A percentile compares a stretch with the other conserved stretches of the same genome.
Evolutionary conservation across 1,140 invertebrate genomes (phyloP).

Genomic region (Drosophila arawakana): DNA sequence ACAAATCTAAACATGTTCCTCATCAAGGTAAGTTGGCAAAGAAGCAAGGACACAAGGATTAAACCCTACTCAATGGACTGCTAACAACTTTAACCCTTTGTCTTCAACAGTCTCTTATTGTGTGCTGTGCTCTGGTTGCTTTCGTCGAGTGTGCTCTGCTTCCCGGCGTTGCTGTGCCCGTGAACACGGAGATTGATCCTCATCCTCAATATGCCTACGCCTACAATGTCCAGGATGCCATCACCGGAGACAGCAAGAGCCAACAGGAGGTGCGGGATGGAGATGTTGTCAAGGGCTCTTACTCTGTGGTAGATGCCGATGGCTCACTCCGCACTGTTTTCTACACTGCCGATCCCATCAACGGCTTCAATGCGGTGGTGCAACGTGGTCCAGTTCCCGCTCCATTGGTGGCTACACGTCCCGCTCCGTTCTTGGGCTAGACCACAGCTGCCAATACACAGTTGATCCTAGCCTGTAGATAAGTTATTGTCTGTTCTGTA

Average conservation of each 20-base stretch:
- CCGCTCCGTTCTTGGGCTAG: conserved; percentile 61
- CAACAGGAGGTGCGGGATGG: conserved; percentile 87
- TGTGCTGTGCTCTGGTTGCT: conserved; percentile 64
- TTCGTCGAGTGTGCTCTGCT: conserved; percentile 66
- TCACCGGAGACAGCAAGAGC: conserved; percentile 88
- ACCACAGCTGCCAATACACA: conserved; percentile 9
- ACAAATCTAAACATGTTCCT: conserved; percentile 66
- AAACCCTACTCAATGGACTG: not conserved
- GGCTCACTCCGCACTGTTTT: conserved; percentile 86
- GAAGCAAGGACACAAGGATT: not conserved
- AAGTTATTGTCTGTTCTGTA: conserved; percentile 68
- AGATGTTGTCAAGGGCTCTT: conserved; percentile 87
- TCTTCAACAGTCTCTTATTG: conserved; percentile 44
- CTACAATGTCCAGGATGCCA: conserved; percentile 87
- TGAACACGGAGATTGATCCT: conserved; percentile 86
- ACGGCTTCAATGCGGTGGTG: conserved; percentile 87
- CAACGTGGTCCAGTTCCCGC: conserved; percentile 79
- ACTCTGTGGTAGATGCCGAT: conserved; percentile 87
- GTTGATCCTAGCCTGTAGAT: conserved; percentile 59
- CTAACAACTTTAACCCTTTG: not conserved
- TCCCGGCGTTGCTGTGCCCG: conserved; percentile 60
- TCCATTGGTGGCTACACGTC: conserved; percentile 43
- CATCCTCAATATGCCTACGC: conserved; percentile 87
- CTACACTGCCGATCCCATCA: conserved; percentile 86
- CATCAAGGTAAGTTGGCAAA: conserved; percentile 62